Conservation (phyloP, 2,113 vertebrate species). For the Neodontobutis hainanensis region DNA sequence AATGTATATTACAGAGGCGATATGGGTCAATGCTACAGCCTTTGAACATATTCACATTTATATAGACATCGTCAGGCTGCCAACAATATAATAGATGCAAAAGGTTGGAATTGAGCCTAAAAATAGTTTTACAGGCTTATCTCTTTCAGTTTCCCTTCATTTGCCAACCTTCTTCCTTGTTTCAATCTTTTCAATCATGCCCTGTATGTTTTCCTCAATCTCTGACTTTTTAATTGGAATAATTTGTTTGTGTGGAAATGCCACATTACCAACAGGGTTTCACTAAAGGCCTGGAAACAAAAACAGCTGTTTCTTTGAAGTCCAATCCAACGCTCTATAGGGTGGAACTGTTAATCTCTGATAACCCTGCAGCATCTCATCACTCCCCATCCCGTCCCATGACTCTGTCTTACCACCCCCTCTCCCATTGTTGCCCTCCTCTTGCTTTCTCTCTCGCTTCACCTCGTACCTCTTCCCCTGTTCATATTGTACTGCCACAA, state of each 20-base stretch:
- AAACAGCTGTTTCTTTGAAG: slow-evolving; percentile 76
- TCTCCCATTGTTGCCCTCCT: slow-evolving; percentile 76
- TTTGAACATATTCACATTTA: no score
- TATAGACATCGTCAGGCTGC: no score
- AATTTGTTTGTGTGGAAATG: slow-evolving; percentile 22
- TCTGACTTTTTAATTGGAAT: slow-evolving; percentile 25
- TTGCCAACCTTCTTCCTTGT: slow-evolving; percentile 10
- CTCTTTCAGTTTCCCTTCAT: slow-evolving; percentile 23
- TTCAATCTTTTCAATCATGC: slow-evolving; percentile 35
- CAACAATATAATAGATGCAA: no score
- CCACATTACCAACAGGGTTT: slow-evolving; percentile 69
- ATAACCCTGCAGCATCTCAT: slow-evolving; percentile 85
- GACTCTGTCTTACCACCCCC: slow-evolving; percentile 85
- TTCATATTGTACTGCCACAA: slow-evolving; percentile 53
- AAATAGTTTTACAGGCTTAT: slow-evolving; percentile 1
- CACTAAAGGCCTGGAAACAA: slow-evolving; percentile 51
- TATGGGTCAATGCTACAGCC: no score
- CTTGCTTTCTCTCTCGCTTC: slow-evolving; percentile 80
- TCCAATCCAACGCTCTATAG: slow-evolving; percentile 75
- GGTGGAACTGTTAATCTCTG: slow-evolving; percentile 91
- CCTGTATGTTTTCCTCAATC: not conserved
- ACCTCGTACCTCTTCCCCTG: slow-evolving; percentile 88
- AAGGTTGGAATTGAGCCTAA: no score
- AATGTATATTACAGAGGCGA: slow-evolving; percentile 16
- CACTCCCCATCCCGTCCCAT: slow-evolving; percentile 44